Conservation (phyloP, 2,113 vertebrate species). For the Takifugu flavidus region DNA sequence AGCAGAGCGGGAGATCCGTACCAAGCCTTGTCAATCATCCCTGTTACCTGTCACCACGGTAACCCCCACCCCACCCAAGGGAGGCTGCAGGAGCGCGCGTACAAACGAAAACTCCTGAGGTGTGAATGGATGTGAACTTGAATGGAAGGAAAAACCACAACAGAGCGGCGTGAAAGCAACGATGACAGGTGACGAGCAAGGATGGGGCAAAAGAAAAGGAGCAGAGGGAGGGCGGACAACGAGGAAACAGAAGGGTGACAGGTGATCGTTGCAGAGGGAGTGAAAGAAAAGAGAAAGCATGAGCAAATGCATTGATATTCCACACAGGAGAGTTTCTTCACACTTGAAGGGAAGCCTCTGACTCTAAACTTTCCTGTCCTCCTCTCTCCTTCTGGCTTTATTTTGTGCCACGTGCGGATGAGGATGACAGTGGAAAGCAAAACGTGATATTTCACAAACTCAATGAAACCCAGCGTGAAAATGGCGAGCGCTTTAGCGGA, state of each 20-base stretch:
- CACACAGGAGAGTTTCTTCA: constrained; percentile 46
- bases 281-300: constrained; percentile 63
- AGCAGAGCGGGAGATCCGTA: constrained; percentile 23
- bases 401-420: constrained; percentile 6
- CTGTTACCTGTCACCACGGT: constrained; percentile 60
- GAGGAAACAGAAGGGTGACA: constrained; percentile 43
- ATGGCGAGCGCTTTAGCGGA: too few relatives aligned
- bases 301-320: constrained; percentile 67
- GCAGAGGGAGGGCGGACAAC: constrained; percentile 49
- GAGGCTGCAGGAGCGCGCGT: constrained; percentile 44
- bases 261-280: constrained; percentile 15
- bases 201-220: constrained; percentile 41
- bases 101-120: constrained; percentile 63
- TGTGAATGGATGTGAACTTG: constrained; percentile 46
- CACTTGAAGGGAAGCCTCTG: constrained; percentile 57
- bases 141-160: constrained; percentile 45
- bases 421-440: constrained; percentile 11
- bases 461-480: background rate
- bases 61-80: constrained; percentile 43
- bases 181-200: constrained; percentile 68
- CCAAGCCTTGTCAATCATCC: constrained; percentile 66
- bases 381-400: constrained; percentile 24
- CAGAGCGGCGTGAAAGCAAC: constrained; percentile 45
- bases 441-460: background rate
- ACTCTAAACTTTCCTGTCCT: constrained; percentile 43